Conservation (phyloP, 64 coral and sea anemone genomes). For the Dendrophyllia cribrosa region DNA sequence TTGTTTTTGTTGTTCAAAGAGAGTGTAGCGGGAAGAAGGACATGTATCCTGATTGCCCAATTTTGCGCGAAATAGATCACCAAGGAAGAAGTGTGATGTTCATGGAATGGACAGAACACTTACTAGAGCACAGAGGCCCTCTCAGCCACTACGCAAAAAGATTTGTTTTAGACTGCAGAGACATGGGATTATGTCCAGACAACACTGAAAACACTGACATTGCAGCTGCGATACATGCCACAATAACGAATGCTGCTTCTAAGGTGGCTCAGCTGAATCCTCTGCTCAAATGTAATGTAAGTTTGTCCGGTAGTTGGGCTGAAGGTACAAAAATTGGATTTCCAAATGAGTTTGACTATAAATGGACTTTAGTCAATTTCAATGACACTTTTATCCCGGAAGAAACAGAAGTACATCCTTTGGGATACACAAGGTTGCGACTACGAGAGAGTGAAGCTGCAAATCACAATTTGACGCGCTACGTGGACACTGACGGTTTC, state of each 20-base stretch:
- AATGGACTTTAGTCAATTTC: slow-evolving; percentile 68
- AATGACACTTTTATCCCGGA: slow-evolving; percentile 66
- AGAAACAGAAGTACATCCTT: slow-evolving; percentile 69
- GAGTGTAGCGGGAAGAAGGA: slow-evolving; percentile 60
- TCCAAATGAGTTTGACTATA: slow-evolving; percentile 68
- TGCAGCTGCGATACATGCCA: slow-evolving; percentile 65
- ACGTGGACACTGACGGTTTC: slow-evolving; percentile 64
- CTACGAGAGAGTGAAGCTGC: slow-evolving; percentile 69
- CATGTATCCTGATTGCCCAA: slow-evolving; percentile 71
- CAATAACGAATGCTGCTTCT: slow-evolving; percentile 66
- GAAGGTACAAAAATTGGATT: slow-evolving; percentile 76
- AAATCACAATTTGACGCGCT: slow-evolving; percentile 52
- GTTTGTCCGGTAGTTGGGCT: slow-evolving; percentile 70
- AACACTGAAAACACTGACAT: slow-evolving; percentile 69
- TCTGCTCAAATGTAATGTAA: slow-evolving; percentile 68
- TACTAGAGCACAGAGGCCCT: slow-evolving; percentile 68
- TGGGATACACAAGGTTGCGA: slow-evolving; percentile 58
- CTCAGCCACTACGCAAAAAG: slow-evolving; percentile 64
- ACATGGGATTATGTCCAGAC: slow-evolving; percentile 65
- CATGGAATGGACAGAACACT: slow-evolving; percentile 63
- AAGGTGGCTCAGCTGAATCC: slow-evolving; percentile 72
- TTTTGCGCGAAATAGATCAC: slow-evolving; percentile 72
- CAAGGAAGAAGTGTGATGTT: slow-evolving; percentile 70
- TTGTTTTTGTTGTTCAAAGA: slow-evolving; percentile 68
- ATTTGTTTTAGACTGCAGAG: slow-evolving; percentile 70